Evolutionary conservation across 2,113 vertebrate genomes (phyloP).

Genomic region (Hassar affinis): DNA sequence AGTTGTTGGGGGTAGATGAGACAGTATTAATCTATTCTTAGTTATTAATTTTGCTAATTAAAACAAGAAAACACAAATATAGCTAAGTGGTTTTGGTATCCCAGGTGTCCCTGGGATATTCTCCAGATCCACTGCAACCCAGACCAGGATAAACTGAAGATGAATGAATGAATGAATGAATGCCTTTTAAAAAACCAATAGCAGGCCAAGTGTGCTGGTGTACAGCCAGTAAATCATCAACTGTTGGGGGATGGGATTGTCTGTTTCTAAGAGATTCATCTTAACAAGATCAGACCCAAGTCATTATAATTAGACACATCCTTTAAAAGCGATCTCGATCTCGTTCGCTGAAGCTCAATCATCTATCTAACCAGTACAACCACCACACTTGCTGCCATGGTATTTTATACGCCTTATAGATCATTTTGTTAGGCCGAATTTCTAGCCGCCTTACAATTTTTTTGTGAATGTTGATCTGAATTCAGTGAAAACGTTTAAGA

Average conservation of each 20-base stretch:
- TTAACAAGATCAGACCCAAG: slow-evolving; percentile 38
- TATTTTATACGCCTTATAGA: not conserved
- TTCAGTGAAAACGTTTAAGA: not conserved
- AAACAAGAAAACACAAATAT: slow-evolving; percentile 76
- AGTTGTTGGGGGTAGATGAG: slow-evolving; percentile 54
- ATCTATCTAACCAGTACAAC: slow-evolving; percentile 29
- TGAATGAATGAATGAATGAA: not conserved
- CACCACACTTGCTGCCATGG: not conserved
- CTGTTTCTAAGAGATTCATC: slow-evolving; percentile 53
- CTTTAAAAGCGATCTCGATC: slow-evolving; percentile 44
- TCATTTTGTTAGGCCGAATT: not conserved
- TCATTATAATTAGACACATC: slow-evolving; percentile 45
- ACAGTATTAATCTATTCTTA: slow-evolving; percentile 78
- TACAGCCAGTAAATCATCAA: slow-evolving; percentile 75
- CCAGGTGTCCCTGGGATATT: not conserved
- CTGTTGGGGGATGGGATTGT: slow-evolving; percentile 63
- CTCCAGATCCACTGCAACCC: not conserved
- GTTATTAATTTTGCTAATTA: slow-evolving; percentile 82
- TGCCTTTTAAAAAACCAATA: slow-evolving; percentile 62
- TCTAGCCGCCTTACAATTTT: too few species aligned
- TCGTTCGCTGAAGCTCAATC: slow-evolving; percentile 42
- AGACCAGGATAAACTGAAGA: not conserved
- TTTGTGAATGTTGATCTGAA: not conserved
- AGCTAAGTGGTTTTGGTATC: slow-evolving; percentile 69
- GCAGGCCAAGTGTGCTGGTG: slow-evolving; percentile 66